A percentile compares a stretch with the other conserved stretches of the same genome.
phyloP scores from a whole-genome alignment of 30 jellyfish, hydroid and myxozoan species.

The Aurelia sp. region DNA sequence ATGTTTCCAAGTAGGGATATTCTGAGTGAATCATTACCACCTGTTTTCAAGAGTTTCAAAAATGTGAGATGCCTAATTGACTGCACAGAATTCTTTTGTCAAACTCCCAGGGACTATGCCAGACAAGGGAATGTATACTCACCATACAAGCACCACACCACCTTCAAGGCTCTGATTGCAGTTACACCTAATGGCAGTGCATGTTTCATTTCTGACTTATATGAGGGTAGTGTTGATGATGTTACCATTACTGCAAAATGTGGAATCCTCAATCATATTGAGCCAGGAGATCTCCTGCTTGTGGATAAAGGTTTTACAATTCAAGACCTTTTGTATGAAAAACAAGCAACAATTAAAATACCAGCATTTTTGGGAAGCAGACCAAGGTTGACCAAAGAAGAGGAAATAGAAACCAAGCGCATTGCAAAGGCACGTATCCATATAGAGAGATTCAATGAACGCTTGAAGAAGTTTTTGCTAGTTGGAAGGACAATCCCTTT shows the following conservation, averaged over 20 bases:
- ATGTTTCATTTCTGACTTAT: conserved; percentile 44
- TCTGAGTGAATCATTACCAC: conserved; percentile 40
- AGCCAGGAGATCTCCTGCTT: conserved; percentile 76
- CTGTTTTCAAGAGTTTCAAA: conserved; percentile 53
- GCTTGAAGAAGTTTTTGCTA: conserved; percentile 72
- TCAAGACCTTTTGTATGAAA: conserved; percentile 68
- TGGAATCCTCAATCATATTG: conserved; percentile 74
- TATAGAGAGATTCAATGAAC: conserved; percentile 85
- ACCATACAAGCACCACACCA: conserved; percentile 66
- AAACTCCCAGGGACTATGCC: conserved; percentile 66
- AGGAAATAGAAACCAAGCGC: conserved; percentile 52
- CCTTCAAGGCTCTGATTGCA: conserved; percentile 74
- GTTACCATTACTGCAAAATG: conserved; percentile 57
- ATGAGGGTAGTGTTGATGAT: conserved; percentile 81
- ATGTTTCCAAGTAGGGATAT: conserved; percentile 75
- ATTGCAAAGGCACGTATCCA: conserved; percentile 94
- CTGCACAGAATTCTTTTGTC: conserved; percentile 64
- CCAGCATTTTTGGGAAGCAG: conserved; percentile 88
- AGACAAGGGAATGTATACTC: conserved; percentile 82
- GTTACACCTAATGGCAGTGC: conserved; percentile 86
- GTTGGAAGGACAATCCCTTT: conserved; percentile 77
- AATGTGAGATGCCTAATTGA: conserved; percentile 62
- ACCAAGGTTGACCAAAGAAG: conserved; percentile 67
- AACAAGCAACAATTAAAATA: too few relatives aligned
- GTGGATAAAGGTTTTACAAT: too few relatives aligned